These are phyloP conservation scores for Orussus abietinus DNA, from an alignment of 1,140 invertebrate species.

Conservation along the genomic window DNA sequence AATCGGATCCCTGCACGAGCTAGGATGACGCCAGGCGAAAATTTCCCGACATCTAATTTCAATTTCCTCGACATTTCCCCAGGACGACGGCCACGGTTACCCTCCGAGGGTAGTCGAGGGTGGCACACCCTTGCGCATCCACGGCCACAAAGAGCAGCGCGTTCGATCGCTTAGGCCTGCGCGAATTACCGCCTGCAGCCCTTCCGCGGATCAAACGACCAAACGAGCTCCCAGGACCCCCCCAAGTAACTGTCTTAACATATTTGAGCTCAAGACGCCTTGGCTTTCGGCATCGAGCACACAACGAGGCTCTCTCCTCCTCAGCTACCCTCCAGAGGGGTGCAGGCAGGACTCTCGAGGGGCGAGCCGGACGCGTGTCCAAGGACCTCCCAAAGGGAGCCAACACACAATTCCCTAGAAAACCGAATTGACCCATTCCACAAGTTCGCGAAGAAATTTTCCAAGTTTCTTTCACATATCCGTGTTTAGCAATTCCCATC, in stretches of 20 bases:
- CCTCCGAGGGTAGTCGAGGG: slow-evolving; percentile 6
- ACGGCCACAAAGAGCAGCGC: slow-evolving; percentile 13
- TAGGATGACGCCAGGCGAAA: slow-evolving; percentile 1
- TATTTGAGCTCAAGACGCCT: slow-evolving; percentile 23
- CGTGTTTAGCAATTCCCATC: too few species aligned
- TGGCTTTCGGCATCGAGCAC: too few species aligned
- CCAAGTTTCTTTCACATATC: too few species aligned
- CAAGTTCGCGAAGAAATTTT: too few species aligned
- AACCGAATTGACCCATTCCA: too few species aligned
- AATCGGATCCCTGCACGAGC: neutral
- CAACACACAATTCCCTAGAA: too few species aligned
- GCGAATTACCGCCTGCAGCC: slow-evolving; percentile 28
- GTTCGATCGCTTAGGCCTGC: slow-evolving; percentile 27
- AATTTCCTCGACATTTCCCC: neutral
- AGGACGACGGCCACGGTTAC: neutral
- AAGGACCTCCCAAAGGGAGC: too few species aligned
- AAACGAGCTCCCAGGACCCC: slow-evolving; percentile 15
- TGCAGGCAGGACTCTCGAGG: too few species aligned
- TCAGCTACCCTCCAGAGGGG: too few species aligned
- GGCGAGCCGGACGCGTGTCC: too few species aligned
- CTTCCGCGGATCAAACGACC: slow-evolving; percentile 27
- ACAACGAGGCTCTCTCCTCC: slow-evolving; percentile 14
- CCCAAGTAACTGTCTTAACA: slow-evolving; percentile 18
- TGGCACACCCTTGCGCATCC: neutral
- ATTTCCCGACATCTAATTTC: neutral